These are phyloP conservation scores for Nerophis lumbriciformis DNA, from an alignment of 2,113 vertebrate genomes.

Conservation along the genomic window DNA sequence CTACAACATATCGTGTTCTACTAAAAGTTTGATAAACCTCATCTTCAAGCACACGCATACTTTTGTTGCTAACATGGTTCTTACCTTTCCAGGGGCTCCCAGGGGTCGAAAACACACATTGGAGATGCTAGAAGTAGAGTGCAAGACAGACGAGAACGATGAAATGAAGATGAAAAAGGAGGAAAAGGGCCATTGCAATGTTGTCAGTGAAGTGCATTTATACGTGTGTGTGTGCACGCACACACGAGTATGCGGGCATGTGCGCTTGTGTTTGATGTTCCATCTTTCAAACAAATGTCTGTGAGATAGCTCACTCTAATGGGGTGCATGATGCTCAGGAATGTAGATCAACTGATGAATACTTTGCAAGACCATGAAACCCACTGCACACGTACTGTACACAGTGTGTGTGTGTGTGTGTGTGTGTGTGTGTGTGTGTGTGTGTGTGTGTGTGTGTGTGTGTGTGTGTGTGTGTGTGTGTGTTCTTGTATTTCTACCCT, in stretches of 20 bases:
- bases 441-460: conserved; percentile 21
- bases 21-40: conserved; percentile 44
- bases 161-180: conserved; percentile 25
- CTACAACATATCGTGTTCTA: conserved; percentile 14
- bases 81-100: not conserved
- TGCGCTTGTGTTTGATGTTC: conserved; percentile 31
- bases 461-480: conserved; percentile 1
- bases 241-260: not conserved
- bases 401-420: conserved; percentile 12
- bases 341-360: conserved; percentile 60
- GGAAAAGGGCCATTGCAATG: conserved; percentile 9
- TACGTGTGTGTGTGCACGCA: conserved; percentile 6
- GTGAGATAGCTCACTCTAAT: conserved; percentile 34
- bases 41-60: conserved; percentile 19
- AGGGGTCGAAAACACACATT: conserved; percentile 17
- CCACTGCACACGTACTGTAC: conserved; percentile 4
- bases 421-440: conserved; percentile 15
- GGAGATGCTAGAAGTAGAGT: conserved; percentile 18
- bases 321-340: conserved; percentile 49
- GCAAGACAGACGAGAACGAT: conserved; percentile 13
- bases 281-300: conserved; percentile 27
- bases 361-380: conserved; percentile 13
- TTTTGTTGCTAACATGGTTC: conserved; percentile 22
- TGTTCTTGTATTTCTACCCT: not conserved
- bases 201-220: not conserved